Evolutionary conservation across 2,113 vertebrate genomes (phyloP).

Genomic region (Ictidomys tridecemlineatus): DNA sequence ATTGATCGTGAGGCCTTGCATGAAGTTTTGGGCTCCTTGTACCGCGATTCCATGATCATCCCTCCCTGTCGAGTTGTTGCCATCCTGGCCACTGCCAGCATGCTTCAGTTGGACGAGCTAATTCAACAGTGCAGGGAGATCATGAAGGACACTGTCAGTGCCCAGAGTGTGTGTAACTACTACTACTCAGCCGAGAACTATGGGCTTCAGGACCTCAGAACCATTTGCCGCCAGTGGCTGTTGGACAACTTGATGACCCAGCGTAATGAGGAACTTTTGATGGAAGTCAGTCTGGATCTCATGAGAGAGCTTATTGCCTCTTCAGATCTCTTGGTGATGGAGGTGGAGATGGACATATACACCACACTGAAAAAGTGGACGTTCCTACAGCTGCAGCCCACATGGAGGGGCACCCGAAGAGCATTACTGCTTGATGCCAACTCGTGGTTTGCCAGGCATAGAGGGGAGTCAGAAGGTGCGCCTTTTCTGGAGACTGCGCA

Average conservation of each 20-base stretch:
- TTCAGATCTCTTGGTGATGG: constrained; percentile 64
- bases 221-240: constrained; percentile 42
- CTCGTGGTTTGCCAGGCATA: neutral
- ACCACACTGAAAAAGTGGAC: constrained; percentile 93
- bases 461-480: neutral
- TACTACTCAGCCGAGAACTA: constrained; percentile 55
- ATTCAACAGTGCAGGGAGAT: neutral
- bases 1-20: constrained; percentile 54
- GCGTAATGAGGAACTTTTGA: neutral
- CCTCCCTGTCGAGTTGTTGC: neutral
- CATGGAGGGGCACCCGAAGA: neutral
- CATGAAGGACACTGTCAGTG: neutral
- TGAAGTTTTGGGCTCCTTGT: constrained; percentile 49
- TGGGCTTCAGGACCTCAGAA: neutral
- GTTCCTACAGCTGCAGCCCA: constrained; percentile 46
- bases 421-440: neutral
- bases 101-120: constrained; percentile 60
- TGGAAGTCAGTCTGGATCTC: constrained; percentile 10
- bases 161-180: constrained; percentile 27
- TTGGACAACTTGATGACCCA: constrained; percentile 63
- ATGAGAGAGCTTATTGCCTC: constrained; percentile 64
- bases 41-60: neutral
- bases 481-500: constrained; percentile 44
- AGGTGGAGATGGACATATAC: constrained; percentile 68
- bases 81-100: constrained; percentile 52